Evolutionary conservation across 2,797 vertebrate genomes (phyloP), one percentile per base, ranked within the genome.

Genomic region (Labeo calbasu): DNA sequence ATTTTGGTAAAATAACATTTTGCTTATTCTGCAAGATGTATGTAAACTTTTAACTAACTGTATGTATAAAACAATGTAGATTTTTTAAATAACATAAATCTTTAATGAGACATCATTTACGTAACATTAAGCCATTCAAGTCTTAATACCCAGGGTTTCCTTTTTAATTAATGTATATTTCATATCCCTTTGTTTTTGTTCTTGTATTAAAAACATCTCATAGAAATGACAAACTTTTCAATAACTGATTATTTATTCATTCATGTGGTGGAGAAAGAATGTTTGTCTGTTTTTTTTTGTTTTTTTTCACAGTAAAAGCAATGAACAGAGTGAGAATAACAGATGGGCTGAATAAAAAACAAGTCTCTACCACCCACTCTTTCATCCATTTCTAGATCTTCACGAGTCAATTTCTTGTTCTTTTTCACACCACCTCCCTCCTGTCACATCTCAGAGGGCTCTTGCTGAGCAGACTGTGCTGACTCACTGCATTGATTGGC

Each of bases 311-410:
- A 19, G 28, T 25, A 51, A 75, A 82, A 9, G 21, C 46, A 83
- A 55, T 28, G 71, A 68, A 57, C 14, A 53, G 36, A 68, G 43
- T 28, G 53, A 65, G 65, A 77, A 69, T 32, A 77, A 78, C 85
- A 88, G 83, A 86, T 84, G 87, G 85, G 78, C 63, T 15, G 63
- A 79, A 69, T 66, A 57, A 86, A 81, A 71, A 65, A 72, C 46
- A 81, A 50, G 43, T 84, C 71, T 77, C 50, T 82, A n/a, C 79
- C 83, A 75, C 81, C 81, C 72, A 68, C 85, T 81, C 73, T 77
- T 59, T 80, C n/a, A 69, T 70, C 9, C 43, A 83, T 85, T 77
- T 68, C 68, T 81, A 81, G 70, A 84, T 87, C 50, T 81, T 59
- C 59, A 76, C 9, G 1, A 66, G 57, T 80, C 82, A 15, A 69